phyloP scores from a whole-genome alignment of 2,797 vertebrate genomes.

The Gadopsis bispinosus region DNA sequence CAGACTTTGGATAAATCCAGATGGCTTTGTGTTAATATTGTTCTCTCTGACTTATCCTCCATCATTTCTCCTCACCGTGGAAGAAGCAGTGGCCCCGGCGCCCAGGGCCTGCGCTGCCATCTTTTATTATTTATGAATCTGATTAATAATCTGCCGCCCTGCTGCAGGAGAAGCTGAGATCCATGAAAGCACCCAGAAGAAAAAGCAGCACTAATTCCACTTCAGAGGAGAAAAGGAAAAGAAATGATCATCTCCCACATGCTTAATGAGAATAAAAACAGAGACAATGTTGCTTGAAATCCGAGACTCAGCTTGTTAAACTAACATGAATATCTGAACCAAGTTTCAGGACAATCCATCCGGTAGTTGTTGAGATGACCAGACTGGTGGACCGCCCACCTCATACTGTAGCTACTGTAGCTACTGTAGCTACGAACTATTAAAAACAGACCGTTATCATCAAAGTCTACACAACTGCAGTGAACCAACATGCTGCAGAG shows the following conservation, averaged over 20 bases:
- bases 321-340: neutral
- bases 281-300: constrained; percentile 46
- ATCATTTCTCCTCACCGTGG: constrained; percentile 53
- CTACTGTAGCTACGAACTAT: no score
- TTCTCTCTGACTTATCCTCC: constrained; percentile 61
- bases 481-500: no score
- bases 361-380: no score
- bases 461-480: no score
- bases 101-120: constrained; percentile 67
- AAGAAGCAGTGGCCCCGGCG: constrained; percentile 60
- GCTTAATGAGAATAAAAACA: constrained; percentile 75
- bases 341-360: no score
- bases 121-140: constrained; percentile 84
- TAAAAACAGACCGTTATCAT: no score
- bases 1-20: constrained; percentile 62
- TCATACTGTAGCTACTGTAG: no score
- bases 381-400: no score
- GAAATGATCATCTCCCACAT: constrained; percentile 54
- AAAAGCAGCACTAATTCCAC: constrained; percentile 68
- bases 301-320: constrained; percentile 60
- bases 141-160: constrained; percentile 78
- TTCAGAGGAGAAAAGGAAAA: constrained; percentile 60
- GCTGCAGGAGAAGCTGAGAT: constrained; percentile 69
- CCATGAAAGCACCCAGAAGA: constrained; percentile 72
- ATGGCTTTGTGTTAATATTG: constrained; percentile 74